Base-by-base conservation (phyloP, 2,888 invertebrate genomes). In the Lasioglossum calceatum region DNA sequence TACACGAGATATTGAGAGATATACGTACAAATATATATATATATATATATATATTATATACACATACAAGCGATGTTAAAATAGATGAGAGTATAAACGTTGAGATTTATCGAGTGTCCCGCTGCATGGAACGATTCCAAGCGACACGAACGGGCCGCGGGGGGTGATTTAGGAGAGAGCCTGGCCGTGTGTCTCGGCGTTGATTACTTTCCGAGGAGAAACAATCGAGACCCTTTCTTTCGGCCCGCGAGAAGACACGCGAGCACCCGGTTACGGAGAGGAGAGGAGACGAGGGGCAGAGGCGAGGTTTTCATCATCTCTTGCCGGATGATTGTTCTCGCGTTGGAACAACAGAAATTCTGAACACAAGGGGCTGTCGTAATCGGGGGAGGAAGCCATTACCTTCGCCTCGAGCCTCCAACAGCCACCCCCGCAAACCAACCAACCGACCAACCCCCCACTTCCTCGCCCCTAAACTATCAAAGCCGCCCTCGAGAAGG, bases 351-450 rank as follows among this genome's bases (percentile, higher is more conserved):
- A 82, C 89, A 81, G 73, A 82, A 67, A 79, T 44, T 84, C 32
- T 75, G 86, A 86, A 84, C 82, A 91, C 91, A 90, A 75, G 54
- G 76, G 67, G 58, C 72, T 77, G 72, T 75, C 71, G 79, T 86
- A 89, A 89, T 87, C 87, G 80, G 79, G 88, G 85, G 87, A 89
- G 90, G 90, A 87, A 87, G 82, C 86, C 90, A 89, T 91, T 91
- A 91, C 77, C 81, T 87, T 82, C 84, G 42, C 80, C 73, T 76
- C 71, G 80, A 82, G 84, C 87, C 88, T 88, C 88, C 81, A 64
- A 83, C 36, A 86, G 82, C 83, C 86, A 76, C 81, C 82, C 87
- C 78, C 82, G 61, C 64, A 64, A 64, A 64, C 64, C 64, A 32
- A 64, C 64, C 64, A 7, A 64, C 64, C 58, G 58, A 58, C 58